Percentiles rank a stretch among this genome's conserved stretches.
Conservation (phyloP, 2,797 vertebrate species). For the Cyclopterus lumpus region DNA sequence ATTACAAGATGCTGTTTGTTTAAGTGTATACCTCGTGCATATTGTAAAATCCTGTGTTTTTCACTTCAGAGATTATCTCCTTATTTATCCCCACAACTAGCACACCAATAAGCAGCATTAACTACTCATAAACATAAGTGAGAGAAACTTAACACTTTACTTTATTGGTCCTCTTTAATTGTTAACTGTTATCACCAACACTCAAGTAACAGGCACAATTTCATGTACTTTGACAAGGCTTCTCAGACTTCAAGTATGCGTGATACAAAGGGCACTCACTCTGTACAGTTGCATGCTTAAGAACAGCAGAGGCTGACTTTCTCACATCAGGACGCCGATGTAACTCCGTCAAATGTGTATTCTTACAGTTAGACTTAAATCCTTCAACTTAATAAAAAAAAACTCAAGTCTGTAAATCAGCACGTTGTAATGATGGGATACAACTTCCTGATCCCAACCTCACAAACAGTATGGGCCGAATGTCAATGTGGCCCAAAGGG, state of each 20-base stretch:
- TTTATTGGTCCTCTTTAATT: not conserved
- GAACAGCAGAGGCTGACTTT: constrained; percentile 18
- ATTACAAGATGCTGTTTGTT: not conserved
- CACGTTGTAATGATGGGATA: not conserved
- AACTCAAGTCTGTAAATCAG: not conserved
- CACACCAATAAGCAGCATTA: not conserved
- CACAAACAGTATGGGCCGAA: not conserved
- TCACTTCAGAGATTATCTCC: not conserved
- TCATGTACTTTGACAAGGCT: not conserved
- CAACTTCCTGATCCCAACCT: not conserved
- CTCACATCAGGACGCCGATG: not conserved
- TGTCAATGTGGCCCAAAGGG: constrained; percentile 13
- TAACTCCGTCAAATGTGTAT: constrained; percentile 13
- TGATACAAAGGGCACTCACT: not conserved
- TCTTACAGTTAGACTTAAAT: constrained; percentile 13
- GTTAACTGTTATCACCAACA: not conserved
- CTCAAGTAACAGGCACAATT: not conserved
- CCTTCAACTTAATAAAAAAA: constrained; percentile 1
- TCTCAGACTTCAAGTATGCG: constrained; percentile 9
- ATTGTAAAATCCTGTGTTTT: constrained; percentile 10
- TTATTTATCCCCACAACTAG: not conserved
- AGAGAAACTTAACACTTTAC: not conserved
- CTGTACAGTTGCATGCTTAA: constrained; percentile 9
- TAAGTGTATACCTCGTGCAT: not conserved
- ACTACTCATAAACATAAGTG: not conserved